phyloP scores from a whole-genome alignment of 2,113 vertebrate species.

The Plecturocebus donacophilus region DNA sequence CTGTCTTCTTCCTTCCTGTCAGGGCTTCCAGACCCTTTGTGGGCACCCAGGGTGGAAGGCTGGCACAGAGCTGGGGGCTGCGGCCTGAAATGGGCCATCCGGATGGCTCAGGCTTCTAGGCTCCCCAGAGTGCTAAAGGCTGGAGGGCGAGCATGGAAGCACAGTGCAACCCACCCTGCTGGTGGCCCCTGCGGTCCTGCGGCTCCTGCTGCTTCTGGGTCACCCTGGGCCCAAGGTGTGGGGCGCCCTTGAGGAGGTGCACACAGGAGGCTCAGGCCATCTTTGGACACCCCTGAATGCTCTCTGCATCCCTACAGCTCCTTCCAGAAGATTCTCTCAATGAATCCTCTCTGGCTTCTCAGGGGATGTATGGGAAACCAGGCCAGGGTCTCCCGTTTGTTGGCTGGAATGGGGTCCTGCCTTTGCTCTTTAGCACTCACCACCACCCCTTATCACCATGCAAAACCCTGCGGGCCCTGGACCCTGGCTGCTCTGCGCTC shows the following conservation, averaged over 20 bases:
- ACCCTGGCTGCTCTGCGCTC: not conserved
- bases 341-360: not conserved
- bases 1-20: not conserved
- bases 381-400: not conserved
- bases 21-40: not conserved
- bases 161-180: fast-evolving
- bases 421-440: not conserved
- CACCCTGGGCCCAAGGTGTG: fast-evolving
- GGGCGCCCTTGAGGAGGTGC: not conserved
- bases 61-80: not conserved
- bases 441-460: not conserved
- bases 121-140: fast-evolving
- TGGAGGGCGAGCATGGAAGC: fast-evolving
- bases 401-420: not conserved
- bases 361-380: not conserved
- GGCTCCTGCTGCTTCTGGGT: not conserved
- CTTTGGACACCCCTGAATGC: not conserved
- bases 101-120: not conserved
- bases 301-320: not conserved
- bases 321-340: not conserved
- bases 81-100: not conserved
- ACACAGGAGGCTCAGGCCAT: not conserved
- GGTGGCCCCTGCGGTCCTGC: fast-evolving
- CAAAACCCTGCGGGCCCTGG: not conserved
- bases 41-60: not conserved